These are phyloP conservation scores for Dicranocentrus wangi DNA, from an alignment of 2,888 invertebrate genomes.

Conservation along the genomic window DNA sequence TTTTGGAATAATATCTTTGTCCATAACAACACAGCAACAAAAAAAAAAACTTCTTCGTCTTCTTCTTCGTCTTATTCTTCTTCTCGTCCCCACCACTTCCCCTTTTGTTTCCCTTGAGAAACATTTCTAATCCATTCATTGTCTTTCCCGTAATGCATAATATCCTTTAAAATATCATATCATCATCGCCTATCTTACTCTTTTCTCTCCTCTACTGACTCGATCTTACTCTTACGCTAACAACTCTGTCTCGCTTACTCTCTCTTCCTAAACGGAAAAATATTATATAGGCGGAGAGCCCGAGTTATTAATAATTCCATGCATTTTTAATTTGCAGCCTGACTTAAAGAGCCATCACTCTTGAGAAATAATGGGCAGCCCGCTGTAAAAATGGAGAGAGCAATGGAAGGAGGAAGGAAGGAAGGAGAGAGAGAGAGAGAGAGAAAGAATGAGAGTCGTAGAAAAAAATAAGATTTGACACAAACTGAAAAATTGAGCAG, in stretches of 20 bases:
- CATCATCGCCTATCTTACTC: constrained; percentile 26
- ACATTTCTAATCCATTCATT: constrained; percentile 6
- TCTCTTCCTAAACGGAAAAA: not conserved
- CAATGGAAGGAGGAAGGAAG: constrained; percentile 5
- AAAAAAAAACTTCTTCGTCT: too few species aligned
- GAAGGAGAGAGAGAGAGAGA: constrained; percentile 3
- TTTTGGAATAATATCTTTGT: not conserved
- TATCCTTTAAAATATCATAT: constrained; percentile 14
- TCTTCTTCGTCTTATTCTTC: not conserved
- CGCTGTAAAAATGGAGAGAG: constrained; percentile 7
- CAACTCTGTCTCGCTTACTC: too few species aligned
- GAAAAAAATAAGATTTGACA: not conserved
- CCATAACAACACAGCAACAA: not conserved
- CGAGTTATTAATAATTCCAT: constrained; percentile 57
- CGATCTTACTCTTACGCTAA: too few species aligned
- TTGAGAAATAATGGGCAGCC: too few species aligned
- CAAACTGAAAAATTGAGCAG: constrained; percentile 65
- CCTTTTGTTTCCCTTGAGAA: constrained; percentile 7
- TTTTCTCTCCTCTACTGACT: not conserved
- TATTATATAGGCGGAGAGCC: not conserved
- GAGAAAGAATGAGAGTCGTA: constrained; percentile 13
- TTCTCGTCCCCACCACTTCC: not conserved
- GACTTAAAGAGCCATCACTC: not conserved
- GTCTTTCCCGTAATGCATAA: not conserved
- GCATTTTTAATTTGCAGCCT: constrained; percentile 51